Conservation (phyloP, 2,113 vertebrate genomes). For the Choloepus hoffmanni region DNA sequence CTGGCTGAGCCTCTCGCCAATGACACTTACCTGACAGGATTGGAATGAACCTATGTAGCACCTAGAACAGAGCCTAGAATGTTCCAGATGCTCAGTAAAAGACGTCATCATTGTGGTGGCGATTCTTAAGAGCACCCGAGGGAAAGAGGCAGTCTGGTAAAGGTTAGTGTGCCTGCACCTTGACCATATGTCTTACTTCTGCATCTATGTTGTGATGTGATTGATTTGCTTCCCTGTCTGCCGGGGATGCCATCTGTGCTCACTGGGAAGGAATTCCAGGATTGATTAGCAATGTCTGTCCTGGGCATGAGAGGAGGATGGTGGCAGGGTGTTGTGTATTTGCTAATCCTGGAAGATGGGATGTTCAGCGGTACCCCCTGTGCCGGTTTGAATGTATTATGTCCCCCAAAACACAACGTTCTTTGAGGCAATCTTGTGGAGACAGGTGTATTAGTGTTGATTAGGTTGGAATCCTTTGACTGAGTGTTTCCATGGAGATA, state of each 20-base stretch:
- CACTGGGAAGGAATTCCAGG: not conserved
- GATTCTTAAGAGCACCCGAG: not conserved
- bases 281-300: no score
- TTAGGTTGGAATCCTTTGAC: no score
- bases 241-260: not conserved
- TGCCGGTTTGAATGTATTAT: no score
- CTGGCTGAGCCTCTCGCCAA: no score
- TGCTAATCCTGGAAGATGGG: no score
- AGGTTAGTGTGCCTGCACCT: not conserved
- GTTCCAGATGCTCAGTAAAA: not conserved
- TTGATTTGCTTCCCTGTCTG: not conserved
- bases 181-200: not conserved
- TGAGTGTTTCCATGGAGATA: no score
- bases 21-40: no score
- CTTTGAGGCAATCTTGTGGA: no score
- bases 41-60: no score
- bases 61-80: not conserved
- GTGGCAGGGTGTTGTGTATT: not conserved
- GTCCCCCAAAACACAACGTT: no score
- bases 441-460: no score
- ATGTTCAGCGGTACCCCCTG: not conserved
- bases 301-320: not conserved
- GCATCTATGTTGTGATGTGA: not conserved
- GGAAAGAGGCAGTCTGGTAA: not conserved
- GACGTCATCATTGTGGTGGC: not conserved